Evolutionary conservation across 2,888 invertebrate genomes (phyloP).

Genomic region (Allacma fusca): DNA sequence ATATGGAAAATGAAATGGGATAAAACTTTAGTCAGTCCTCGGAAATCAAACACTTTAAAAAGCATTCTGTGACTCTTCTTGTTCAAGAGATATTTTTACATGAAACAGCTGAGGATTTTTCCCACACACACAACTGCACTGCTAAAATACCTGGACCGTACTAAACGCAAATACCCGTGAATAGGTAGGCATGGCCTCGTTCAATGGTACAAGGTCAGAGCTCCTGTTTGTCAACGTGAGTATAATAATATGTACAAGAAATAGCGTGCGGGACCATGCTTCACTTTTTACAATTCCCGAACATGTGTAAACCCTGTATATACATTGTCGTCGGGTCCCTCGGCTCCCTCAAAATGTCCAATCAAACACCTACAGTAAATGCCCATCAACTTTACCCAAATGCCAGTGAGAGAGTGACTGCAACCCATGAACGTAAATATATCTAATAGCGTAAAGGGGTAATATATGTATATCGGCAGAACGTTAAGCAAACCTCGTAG

Average conservation of each 20-base stretch:
- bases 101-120: constrained; percentile 2
- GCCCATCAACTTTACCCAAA: neutral
- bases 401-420: neutral
- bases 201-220: neutral
- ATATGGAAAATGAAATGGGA: neutral
- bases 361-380: constrained; percentile 2
- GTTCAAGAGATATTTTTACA: constrained; percentile 9
- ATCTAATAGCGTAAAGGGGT: too few relatives aligned
- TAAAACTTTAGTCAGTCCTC: neutral
- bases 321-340: neutral
- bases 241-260: too few relatives aligned
- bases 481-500: too few relatives aligned
- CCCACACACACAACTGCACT: constrained; percentile 7
- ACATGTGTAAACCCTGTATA: neutral
- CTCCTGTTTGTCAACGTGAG: neutral
- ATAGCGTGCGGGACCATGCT: too few relatives aligned
- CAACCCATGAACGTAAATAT: too few relatives aligned
- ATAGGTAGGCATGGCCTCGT: neutral
- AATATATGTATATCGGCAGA: too few relatives aligned
- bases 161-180: constrained; percentile 11
- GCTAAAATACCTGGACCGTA: neutral
- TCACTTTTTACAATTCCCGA: too few relatives aligned
- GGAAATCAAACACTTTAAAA: neutral
- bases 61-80: neutral
- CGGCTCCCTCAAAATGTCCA: neutral